Base-by-base conservation (phyloP, 2,888 invertebrate species). In the Ectemnius continuus region DNA sequence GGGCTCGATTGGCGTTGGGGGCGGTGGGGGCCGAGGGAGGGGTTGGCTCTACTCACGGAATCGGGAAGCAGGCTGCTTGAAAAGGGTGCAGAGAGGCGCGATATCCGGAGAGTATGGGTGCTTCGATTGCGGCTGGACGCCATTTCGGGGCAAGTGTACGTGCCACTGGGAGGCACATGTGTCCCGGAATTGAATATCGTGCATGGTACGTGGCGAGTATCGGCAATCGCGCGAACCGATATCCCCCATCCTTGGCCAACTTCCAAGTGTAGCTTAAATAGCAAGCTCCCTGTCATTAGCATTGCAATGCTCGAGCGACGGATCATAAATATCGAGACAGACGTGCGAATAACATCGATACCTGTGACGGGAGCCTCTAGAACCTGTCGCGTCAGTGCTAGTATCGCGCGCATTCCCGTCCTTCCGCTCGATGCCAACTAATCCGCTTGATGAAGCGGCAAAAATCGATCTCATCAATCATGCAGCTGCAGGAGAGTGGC, bases 221-320 rank as follows among this genome's bases (percentile, higher is more conserved):
- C 79, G 79, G 73, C 81, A 85, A 81, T 80, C 79, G 77, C 62
- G 67, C 72, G 61, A 59, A 58, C 13, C 48, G 48, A 70, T 28
- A 52, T 46, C 45, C 67, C 47, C 36, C 23, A 2, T 23, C 16
- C 61, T 77, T 85, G 88, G 87, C 88, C 71, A 75, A 72, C 61
- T 77, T 83, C 86, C 86, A 88, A 87, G 87, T 82, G 78, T 67
- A 79, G 75, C 69, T 78, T 81, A 86, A 87, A 86, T 80, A 52
- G 80, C 74, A 73, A 70, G 65, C 72, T 70, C 67, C 63, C 80
- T 81, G 83, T 86, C 88, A 86, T 88, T 87, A 88, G 88, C 87
- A 88, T 86, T 84, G 86, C 88, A 86, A 84, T 86, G 28, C 69
- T 28, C 60, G 23, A 23, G 23, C 23, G 63, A 52, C 58, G 58